Base-by-base conservation (phyloP, 2,797 vertebrate species). In the Arnoldichthys spilopterus region DNA sequence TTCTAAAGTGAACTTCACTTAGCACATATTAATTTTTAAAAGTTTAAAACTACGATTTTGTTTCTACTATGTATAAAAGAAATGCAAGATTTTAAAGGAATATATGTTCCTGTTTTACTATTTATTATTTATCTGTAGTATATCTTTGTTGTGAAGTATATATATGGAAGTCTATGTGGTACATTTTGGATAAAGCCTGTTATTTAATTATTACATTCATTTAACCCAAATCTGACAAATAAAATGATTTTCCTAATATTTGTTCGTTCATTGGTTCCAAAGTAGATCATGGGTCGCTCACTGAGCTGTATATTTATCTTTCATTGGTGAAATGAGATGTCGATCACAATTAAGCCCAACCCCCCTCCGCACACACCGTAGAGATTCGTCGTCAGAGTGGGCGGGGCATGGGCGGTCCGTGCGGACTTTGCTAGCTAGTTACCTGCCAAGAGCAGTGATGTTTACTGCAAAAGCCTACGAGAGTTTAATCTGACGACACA, bases 361-460 rank as follows among this genome's bases (percentile, higher is more conserved):
- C n/a, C 12, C 0, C 72, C 75, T 69, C 49, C 20, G 72, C 24
- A 47, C 3, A 18, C 30, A 22, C 28, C 47, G 53, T 32, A 32
- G 12, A 26, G 43, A 74, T 54, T 64, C 66, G 4, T 4, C 45
- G 43, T 58, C 0, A 12, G 0, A 24, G 16, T 85, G 85, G 93
- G 93, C 85, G 91, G 90, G 84, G 22, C 18, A 6, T 56, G 1
- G 30, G 20, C 78, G 83, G 79, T 77, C 71, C 77, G 49, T 82
- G 83, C 54, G 49, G 54, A 61, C 63, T 69, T 45, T 43, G 79
- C 16, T 76, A 64, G 72, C 72, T 83, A 26, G 30, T 91, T 91
- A 92, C 90, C 90, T 88, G 89, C 90, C 82, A 85, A 85, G 88
- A 86, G 90, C 89, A 30, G 75, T 43, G 74, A 85, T 83, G 85